Conservation (phyloP, 2,113 vertebrate species). For the Riparia riparia region DNA sequence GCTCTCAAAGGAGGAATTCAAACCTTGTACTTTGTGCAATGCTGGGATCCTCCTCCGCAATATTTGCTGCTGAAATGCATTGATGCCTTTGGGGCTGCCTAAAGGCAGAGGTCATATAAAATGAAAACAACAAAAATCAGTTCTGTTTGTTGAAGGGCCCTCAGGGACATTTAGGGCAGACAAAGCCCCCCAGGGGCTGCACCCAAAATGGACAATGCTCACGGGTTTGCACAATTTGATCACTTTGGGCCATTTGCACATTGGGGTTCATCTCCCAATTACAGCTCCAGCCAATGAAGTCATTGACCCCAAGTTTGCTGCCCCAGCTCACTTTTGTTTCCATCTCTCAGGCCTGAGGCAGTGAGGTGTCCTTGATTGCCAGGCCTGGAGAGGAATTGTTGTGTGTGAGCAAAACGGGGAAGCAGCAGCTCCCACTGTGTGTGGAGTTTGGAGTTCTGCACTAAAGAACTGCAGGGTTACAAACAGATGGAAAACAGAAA, state of each 20-base stretch:
- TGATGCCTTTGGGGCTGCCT: background rate
- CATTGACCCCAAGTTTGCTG: background rate
- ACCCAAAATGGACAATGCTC: background rate
- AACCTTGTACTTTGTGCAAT: background rate
- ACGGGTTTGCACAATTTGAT: background rate
- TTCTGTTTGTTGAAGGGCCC: background rate
- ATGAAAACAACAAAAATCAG: background rate
- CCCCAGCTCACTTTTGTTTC: background rate
- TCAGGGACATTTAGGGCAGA: background rate
- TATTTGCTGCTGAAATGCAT: background rate
- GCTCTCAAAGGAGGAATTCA: background rate
- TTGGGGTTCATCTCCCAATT: background rate
- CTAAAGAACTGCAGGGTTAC: background rate
- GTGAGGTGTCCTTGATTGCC: background rate
- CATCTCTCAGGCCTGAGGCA: background rate
- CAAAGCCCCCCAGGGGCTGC: background rate
- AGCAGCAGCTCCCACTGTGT: background rate
- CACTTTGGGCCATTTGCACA: background rate
- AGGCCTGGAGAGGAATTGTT: background rate
- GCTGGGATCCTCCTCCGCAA: background rate
- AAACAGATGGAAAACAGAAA: accelerated
- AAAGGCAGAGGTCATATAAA: background rate
- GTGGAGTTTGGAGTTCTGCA: accelerated
- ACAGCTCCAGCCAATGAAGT: background rate
- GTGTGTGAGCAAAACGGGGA: background rate